These are phyloP conservation scores for Macaca mulatta DNA, from an alignment of 2,113 vertebrate species.

Conservation along the genomic window DNA sequence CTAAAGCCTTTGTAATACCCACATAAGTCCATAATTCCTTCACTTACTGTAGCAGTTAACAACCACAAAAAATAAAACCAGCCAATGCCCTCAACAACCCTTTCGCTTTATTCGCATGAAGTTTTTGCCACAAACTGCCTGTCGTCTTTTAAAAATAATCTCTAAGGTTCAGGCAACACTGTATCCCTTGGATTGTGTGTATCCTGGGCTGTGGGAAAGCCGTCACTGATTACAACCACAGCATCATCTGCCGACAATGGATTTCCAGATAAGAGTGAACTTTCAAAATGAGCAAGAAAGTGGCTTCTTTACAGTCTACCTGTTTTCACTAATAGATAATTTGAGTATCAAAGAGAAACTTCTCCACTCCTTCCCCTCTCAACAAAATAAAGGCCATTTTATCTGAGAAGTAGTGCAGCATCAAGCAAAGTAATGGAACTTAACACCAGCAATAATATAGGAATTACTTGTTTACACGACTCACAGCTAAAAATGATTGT, in stretches of 20 bases:
- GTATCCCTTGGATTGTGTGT: neutral
- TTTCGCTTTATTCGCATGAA: conserved; percentile 5
- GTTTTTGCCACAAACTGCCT: neutral
- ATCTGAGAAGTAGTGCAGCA: neutral
- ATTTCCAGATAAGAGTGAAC: neutral
- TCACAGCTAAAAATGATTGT: neutral
- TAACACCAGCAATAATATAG: neutral
- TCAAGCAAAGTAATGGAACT: neutral
- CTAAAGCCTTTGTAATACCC: neutral
- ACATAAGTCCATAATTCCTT: neutral
- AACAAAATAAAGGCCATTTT: neutral
- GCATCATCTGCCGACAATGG: neutral
- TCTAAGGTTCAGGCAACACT: neutral
- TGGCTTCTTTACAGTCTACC: neutral
- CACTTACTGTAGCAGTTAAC: neutral
- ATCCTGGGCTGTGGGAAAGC: neutral
- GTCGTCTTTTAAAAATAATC: conserved; percentile 33
- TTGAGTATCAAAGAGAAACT: neutral
- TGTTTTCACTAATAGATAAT: neutral
- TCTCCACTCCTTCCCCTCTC: neutral
- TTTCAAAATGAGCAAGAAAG: neutral
- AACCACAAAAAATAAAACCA: conserved; percentile 1
- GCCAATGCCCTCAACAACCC: neutral
- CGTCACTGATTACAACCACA: neutral
- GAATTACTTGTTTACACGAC: neutral